These are phyloP conservation scores for Thamnaconus septentrionalis DNA, from an alignment of 2,113 vertebrate genomes.

Conservation along the genomic window DNA sequence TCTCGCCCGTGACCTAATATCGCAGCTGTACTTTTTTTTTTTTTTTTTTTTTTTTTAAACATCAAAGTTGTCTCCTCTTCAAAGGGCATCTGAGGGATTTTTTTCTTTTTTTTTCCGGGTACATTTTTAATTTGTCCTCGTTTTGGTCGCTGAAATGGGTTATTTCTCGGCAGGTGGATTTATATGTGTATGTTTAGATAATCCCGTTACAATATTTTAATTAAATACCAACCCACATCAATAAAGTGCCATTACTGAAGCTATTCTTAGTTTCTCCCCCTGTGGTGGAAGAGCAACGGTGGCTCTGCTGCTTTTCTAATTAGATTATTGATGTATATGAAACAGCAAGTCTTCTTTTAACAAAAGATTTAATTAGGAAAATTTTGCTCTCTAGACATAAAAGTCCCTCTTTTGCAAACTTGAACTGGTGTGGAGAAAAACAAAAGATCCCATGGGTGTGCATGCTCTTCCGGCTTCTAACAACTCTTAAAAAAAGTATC, in stretches of 20 bases:
- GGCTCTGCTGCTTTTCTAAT: too few species aligned
- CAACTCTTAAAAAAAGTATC: too few species aligned
- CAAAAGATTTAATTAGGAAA: neutral
- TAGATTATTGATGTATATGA: too few species aligned
- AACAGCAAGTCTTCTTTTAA: neutral
- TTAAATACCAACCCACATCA: neutral
- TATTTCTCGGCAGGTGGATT: constrained; percentile 28
- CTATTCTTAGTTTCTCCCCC: too few species aligned
- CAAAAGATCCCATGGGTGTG: too few species aligned
- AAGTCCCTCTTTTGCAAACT: too few species aligned
- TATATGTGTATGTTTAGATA: neutral
- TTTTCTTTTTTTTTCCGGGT: neutral
- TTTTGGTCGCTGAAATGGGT: constrained; percentile 22
- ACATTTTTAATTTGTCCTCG: constrained; percentile 27
- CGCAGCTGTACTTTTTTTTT: neutral
- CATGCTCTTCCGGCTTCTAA: too few species aligned
- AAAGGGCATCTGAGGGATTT: neutral
- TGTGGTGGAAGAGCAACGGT: too few species aligned
- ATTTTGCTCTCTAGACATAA: neutral
- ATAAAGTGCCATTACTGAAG: too few species aligned
- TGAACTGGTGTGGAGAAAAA: too few species aligned
- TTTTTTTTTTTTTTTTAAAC: neutral
- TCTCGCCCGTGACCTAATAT: constrained; percentile 1
- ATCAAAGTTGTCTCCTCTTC: constrained; percentile 27
- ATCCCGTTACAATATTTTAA: neutral